These are phyloP conservation scores for Steinernema hermaphroditum DNA, from an alignment of 2,888 invertebrate genomes.

Conservation along the genomic window DNA sequence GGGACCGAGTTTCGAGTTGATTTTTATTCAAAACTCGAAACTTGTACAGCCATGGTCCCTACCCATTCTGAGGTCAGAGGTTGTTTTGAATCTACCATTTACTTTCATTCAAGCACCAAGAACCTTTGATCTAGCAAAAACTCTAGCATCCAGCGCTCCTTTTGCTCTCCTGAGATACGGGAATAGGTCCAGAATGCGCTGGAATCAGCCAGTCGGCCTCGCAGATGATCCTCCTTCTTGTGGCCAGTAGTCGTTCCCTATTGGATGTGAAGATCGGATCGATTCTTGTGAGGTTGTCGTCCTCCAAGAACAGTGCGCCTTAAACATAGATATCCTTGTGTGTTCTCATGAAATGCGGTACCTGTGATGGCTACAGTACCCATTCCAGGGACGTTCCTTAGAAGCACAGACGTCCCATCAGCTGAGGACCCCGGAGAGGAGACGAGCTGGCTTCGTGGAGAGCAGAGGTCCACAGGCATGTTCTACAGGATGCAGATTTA, in stretches of 20 bases:
- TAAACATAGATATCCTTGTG: not conserved
- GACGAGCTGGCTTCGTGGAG: not conserved
- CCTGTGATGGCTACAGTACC: conserved; percentile 9
- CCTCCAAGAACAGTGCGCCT: not conserved
- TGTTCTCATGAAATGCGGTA: not conserved
- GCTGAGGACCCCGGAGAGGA: not conserved
- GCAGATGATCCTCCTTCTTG: not conserved
- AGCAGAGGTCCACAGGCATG: not conserved
- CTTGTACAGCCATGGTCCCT: too few relatives aligned
- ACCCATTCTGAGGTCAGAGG: too few relatives aligned
- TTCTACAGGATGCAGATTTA: not conserved
- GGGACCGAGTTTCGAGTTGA: too few relatives aligned
- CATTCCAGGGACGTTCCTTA: not conserved
- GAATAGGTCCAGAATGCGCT: not conserved
- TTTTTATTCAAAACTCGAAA: too few relatives aligned
- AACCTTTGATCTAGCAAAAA: too few relatives aligned
- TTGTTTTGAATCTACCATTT: too few relatives aligned
- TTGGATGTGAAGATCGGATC: not conserved
- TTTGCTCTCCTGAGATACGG: not conserved
- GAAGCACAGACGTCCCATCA: not conserved
- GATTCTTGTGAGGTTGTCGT: not conserved
- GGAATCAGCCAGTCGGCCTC: conserved; percentile 3
- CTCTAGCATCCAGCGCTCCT: not conserved
- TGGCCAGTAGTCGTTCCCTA: not conserved
- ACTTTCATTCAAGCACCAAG: too few relatives aligned